These are phyloP conservation scores for Matsumurasca onukii DNA, from an alignment of 1,140 invertebrate genomes.

Conservation along the genomic window DNA sequence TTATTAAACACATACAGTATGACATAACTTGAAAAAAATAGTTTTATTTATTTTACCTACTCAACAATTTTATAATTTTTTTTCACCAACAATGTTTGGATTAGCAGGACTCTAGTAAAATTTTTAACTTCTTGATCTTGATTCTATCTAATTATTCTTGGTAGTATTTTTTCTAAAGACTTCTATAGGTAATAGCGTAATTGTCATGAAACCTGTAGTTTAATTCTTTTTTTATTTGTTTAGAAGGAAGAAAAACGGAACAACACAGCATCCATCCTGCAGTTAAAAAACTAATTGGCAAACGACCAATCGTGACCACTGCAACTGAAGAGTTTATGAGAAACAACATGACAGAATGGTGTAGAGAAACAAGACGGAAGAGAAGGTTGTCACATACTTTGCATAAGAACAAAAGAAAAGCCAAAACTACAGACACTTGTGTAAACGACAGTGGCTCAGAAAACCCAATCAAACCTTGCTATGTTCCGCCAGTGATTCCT, in stretches of 20 bases:
- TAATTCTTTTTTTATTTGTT: background rate
- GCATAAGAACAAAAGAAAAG: background rate
- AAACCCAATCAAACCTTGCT: background rate
- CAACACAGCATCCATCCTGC: slow-evolving; percentile 73
- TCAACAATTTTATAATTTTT: too few species aligned
- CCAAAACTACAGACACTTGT: background rate
- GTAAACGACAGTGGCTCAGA: background rate
- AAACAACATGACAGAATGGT: background rate
- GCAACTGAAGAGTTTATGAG: background rate
- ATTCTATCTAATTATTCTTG: too few species aligned
- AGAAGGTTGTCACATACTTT: background rate
- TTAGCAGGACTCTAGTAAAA: too few species aligned
- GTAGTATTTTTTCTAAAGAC: too few species aligned
- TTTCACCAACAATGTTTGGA: too few species aligned
- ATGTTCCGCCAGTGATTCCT: slow-evolving; percentile 6
- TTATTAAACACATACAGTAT: too few species aligned
- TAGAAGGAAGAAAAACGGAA: slow-evolving; percentile 32
- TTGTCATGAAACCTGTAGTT: too few species aligned
- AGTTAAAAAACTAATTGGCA: slow-evolving; percentile 49
- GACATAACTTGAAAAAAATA: too few species aligned
- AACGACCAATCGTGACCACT: background rate
- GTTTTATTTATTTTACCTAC: too few species aligned
- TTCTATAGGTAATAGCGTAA: too few species aligned
- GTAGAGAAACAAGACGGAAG: background rate
- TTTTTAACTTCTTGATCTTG: too few species aligned